phyloP scores from a whole-genome alignment of 2,797 vertebrate species.

The Paguma larvata region DNA sequence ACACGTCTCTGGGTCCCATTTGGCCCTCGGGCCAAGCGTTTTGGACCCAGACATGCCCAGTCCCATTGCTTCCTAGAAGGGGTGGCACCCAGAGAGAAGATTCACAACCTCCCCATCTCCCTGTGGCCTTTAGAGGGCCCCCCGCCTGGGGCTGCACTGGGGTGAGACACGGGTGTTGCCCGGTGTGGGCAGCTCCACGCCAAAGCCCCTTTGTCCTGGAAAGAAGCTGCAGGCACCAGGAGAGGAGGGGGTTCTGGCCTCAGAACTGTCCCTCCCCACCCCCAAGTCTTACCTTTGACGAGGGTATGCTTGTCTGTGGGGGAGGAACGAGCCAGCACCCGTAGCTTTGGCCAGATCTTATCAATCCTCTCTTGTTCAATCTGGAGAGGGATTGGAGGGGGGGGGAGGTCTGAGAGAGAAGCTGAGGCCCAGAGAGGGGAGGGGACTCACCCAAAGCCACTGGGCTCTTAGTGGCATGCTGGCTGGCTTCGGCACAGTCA shows the following conservation, averaged over 20 bases:
- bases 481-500: neutral
- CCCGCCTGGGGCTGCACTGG: neutral
- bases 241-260: neutral
- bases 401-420: neutral
- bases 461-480: neutral
- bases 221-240: neutral
- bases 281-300: conserved; percentile 94
- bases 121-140: neutral
- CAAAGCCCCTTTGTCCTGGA: neutral
- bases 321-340: conserved; percentile 95
- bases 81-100: neutral
- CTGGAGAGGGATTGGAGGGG: conserved; percentile 79
- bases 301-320: conserved; percentile 97
- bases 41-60: neutral
- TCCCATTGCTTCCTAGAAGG: neutral
- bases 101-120: neutral
- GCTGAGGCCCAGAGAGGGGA: neutral
- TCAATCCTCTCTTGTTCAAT: conserved; percentile 97
- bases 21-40: neutral
- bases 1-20: neutral
- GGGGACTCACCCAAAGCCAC: neutral
- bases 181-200: neutral
- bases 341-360: conserved; percentile 98
- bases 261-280: neutral
- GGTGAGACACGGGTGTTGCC: neutral